These are phyloP conservation scores for Cryptocephalus moraei DNA, from an alignment of 2,888 invertebrate species.

Conservation along the genomic window DNA sequence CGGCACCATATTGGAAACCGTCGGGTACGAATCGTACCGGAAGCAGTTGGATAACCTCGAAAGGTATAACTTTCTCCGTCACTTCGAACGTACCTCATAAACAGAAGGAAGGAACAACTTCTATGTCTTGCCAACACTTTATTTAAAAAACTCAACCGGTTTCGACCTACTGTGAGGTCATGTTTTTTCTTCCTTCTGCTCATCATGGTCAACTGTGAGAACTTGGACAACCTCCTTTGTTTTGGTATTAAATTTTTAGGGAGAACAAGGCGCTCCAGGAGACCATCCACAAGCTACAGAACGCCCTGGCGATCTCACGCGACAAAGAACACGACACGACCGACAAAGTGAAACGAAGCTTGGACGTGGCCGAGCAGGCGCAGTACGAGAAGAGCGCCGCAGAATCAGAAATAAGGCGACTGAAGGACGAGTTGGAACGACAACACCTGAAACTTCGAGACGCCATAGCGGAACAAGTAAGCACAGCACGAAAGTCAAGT, in stretches of 20 bases:
- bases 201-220: too few relatives aligned
- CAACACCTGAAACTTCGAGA: conserved; percentile 69
- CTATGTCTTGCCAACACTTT: too few relatives aligned
- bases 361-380: conserved; percentile 65
- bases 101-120: background rate
- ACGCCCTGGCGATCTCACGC: conserved; percentile 51
- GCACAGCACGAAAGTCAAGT: background rate
- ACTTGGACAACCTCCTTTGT: too few relatives aligned
- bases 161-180: too few relatives aligned
- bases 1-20: conserved; percentile 41
- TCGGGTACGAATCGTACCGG: conserved; percentile 52
- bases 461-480: conserved; percentile 58
- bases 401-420: conserved; percentile 63
- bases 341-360: conserved; percentile 55
- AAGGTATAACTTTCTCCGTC: conserved; percentile 38
- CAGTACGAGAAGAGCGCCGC: conserved; percentile 68
- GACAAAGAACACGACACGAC: conserved; percentile 51
- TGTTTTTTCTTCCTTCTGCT: too few relatives aligned
- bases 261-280: conserved; percentile 61
- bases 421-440: conserved; percentile 67
- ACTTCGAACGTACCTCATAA: too few relatives aligned
- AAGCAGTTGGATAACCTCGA: conserved; percentile 62
- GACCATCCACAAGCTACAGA: conserved; percentile 57
- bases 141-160: too few relatives aligned
- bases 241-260: conserved; percentile 30